Evolutionary conservation across 2,113 vertebrate species (phyloP).

Genomic region (Elanus axillaris): DNA sequence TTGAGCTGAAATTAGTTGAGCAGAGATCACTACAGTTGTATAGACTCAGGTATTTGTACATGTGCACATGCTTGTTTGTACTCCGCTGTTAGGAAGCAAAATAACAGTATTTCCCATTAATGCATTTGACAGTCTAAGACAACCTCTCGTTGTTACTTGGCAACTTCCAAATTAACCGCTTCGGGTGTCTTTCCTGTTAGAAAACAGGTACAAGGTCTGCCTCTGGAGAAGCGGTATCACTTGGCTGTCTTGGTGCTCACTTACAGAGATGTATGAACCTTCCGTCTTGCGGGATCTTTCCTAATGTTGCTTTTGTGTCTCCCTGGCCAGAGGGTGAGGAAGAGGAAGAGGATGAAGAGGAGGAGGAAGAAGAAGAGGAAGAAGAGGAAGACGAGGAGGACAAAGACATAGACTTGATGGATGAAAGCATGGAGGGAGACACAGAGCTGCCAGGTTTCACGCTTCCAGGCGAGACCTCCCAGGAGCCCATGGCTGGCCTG

Average conservation of each 20-base stretch:
- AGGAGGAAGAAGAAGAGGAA: slow-evolving; percentile 81
- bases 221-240: background rate
- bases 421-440: slow-evolving; percentile 86
- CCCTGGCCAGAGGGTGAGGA: slow-evolving; percentile 71
- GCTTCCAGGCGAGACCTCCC: slow-evolving; percentile 76
- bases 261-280: background rate
- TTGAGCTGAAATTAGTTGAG: background rate
- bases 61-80: background rate
- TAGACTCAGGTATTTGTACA: background rate
- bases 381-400: slow-evolving; percentile 87
- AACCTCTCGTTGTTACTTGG: background rate
- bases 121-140: background rate
- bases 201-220: background rate
- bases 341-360: slow-evolving; percentile 86
- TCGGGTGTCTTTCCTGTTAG: background rate
- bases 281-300: background rate
- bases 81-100: background rate
- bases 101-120: background rate
- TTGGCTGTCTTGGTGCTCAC: background rate
- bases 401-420: slow-evolving; percentile 79
- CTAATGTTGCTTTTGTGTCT: background rate
- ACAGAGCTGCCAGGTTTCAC: slow-evolving; percentile 74
- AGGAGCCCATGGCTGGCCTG: slow-evolving; percentile 72
- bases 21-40: background rate
- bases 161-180: background rate